Percentiles rank a stretch among this genome's conserved stretches.
phyloP scores from a whole-genome alignment of 2,888 invertebrate species.

The Stenodera caucasica region DNA sequence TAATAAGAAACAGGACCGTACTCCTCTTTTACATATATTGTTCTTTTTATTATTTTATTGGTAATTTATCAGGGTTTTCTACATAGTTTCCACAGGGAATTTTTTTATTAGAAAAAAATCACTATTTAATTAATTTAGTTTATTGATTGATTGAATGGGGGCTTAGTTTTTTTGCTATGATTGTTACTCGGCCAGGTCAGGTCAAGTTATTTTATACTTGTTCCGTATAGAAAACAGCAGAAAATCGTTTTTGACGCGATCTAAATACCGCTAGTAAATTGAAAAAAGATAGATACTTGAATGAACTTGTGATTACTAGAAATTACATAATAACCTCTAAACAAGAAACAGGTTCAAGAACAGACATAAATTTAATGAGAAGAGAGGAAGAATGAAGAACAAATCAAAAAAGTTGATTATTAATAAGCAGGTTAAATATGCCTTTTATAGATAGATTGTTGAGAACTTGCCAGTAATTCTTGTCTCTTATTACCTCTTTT shows the following conservation, averaged over 20 bases:
- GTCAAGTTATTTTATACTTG: neutral
- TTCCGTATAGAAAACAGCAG: too few species aligned
- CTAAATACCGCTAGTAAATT: neutral
- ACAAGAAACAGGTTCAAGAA: neutral
- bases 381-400: neutral
- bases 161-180: too few species aligned
- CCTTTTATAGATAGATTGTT: slow-evolving; percentile 4
- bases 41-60: too few species aligned
- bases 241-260: too few species aligned
- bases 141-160: too few species aligned
- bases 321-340: neutral
- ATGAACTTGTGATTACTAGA: neutral
- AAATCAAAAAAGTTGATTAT: neutral
- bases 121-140: too few species aligned
- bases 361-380: neutral
- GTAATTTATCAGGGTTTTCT: too few species aligned
- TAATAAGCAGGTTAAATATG: neutral
- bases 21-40: neutral
- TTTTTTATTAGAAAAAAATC: too few species aligned
- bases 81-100: too few species aligned
- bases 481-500: neutral
- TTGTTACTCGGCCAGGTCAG: too few species aligned
- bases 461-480: neutral
- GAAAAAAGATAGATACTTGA: too few species aligned
- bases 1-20: neutral